Conservation (phyloP, 92 coral and sea anemone species). For the Porites cylindrica region DNA sequence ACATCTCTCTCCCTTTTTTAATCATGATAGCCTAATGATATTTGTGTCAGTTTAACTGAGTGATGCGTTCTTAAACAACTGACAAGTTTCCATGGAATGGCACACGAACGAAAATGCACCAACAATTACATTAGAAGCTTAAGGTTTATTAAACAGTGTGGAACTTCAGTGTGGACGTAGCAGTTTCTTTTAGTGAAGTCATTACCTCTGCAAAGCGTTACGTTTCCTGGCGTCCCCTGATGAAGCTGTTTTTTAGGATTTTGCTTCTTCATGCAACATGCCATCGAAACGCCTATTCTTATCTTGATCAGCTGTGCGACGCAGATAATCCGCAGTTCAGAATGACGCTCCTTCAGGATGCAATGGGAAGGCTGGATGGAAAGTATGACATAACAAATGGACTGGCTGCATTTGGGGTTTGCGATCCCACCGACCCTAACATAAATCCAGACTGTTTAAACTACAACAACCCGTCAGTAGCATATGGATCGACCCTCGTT, state of each 20-base stretch:
- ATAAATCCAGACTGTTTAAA: conserved; percentile 4
- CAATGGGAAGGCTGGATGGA: neutral
- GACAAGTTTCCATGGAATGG: too few relatives aligned
- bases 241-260: neutral
- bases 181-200: neutral
- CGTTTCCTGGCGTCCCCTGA: neutral
- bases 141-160: too few relatives aligned
- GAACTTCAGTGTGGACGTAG: neutral
- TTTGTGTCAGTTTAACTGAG: too few relatives aligned
- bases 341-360: conserved; percentile 17
- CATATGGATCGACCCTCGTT: conserved; percentile 30
- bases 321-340: conserved; percentile 9
- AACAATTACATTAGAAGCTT: too few relatives aligned
- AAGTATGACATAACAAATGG: conserved; percentile 16
- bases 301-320: conserved; percentile 21
- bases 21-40: too few relatives aligned
- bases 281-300: neutral
- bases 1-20: too few relatives aligned
- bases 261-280: conserved; percentile 6
- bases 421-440: conserved; percentile 31
- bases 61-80: too few relatives aligned
- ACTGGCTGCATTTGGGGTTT: neutral
- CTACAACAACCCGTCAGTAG: conserved; percentile 33
- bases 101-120: too few relatives aligned
- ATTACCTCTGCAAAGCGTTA: neutral